Evolutionary conservation across 2,113 vertebrate genomes (phyloP).

Genomic region (Siniperca chuatsi): DNA sequence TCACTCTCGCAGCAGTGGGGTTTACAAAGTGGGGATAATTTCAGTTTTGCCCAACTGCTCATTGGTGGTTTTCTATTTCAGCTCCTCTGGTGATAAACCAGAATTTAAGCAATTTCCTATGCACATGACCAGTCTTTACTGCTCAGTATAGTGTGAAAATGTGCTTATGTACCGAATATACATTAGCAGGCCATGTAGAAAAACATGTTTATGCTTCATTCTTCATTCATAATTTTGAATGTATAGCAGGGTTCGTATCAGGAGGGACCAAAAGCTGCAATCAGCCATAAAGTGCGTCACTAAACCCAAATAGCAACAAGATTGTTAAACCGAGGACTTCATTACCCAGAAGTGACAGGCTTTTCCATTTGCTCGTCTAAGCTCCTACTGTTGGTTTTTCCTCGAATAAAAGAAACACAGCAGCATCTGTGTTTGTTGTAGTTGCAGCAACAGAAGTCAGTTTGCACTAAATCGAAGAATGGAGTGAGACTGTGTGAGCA

Average conservation of each 20-base stretch:
- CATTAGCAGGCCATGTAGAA: no score
- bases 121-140: background rate
- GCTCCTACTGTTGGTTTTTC: slow-evolving; percentile 31
- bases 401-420: slow-evolving; percentile 20
- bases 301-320: slow-evolving; percentile 9
- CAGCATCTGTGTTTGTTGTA: slow-evolving; percentile 28
- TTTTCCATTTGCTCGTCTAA: slow-evolving; percentile 36
- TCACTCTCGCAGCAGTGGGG: slow-evolving; percentile 10
- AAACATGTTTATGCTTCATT: background rate
- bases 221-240: background rate
- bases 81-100: background rate
- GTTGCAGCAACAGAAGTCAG: slow-evolving; percentile 14
- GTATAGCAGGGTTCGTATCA: background rate
- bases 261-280: background rate
- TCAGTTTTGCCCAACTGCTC: slow-evolving; percentile 3
- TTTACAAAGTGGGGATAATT: slow-evolving; percentile 40
- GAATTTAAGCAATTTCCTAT: background rate
- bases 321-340: slow-evolving; percentile 6
- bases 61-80: slow-evolving; percentile 11
- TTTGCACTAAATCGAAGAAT: slow-evolving; percentile 31
- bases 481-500: background rate
- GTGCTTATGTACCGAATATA: background rate
- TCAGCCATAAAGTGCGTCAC: background rate
- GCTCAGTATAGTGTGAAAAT: background rate
- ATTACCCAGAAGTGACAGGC: slow-evolving; percentile 18